Evolutionary conservation across 2,888 invertebrate genomes (phyloP), one percentile per base, ranked within the genome.

Genomic region (Ligdia adustata): DNA sequence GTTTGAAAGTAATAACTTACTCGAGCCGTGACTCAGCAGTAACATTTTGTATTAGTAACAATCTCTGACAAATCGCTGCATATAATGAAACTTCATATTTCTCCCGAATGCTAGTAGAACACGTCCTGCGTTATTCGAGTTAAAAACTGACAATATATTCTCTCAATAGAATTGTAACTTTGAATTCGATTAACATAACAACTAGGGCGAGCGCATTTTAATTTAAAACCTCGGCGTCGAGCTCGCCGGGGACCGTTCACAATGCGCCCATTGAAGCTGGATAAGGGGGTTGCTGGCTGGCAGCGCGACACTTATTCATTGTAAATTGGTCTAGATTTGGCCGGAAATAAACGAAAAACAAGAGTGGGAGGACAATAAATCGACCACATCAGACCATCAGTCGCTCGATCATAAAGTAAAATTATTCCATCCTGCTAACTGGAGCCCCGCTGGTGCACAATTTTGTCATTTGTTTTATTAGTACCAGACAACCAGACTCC

Each of bases 281-380:
- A 55, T 62, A 57, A 67, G 63, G 66, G 69, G 69, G 67, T 62
- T 60, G 64, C 66, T 62, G 55, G 55, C 53, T 61, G 64, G 65
- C 61, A 66, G 64, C 64, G 61, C 62, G 64, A 62, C 66, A 64
- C 64, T 69, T 68, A 72, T 68, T 65, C 62, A 69, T 62, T 62
- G 61, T 72, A 75, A 79, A 79, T 75, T 75, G 75, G 52, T 71
- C 69, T 74, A 70, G 67, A 77, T 73, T 68, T 66, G 67, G 58
- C 78, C 79, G 80, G 79, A 81, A 72, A 79, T 74, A 74, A 74
- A 75, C 72, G 65, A 75, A 80, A 80, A 79, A 46, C 68, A 67
- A 54, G 60, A 70, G 79, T 82, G 80, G 76, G 76, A 66, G 73
- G 69, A 65, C 69, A 67, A 64, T 70, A 69, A 73, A 67, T 67